Conservation (phyloP, 2,113 vertebrate species). For the Lipotes vexillifer region DNA sequence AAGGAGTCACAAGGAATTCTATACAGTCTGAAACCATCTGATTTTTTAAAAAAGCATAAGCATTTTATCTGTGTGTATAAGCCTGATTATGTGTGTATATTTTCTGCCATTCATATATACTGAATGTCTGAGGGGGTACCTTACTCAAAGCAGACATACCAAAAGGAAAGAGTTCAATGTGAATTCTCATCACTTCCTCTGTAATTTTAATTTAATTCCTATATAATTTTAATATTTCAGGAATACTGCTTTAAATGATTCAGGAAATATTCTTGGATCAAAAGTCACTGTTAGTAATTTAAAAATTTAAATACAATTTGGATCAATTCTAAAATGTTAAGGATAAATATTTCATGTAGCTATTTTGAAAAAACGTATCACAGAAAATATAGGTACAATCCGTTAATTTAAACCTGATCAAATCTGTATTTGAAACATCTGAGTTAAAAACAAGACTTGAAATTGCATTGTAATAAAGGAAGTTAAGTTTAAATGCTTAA, state of each 20-base stretch:
- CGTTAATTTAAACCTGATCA: constrained; percentile 22
- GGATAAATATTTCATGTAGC: constrained; percentile 8
- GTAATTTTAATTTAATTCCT: constrained; percentile 12
- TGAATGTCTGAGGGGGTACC: not conserved
- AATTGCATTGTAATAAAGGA: constrained; percentile 9
- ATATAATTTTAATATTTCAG: constrained; percentile 33
- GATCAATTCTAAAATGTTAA: constrained; percentile 48
- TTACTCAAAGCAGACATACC: not conserved
- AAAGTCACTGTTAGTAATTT: constrained; percentile 22
- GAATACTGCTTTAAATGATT: constrained; percentile 39
- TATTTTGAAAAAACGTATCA: constrained; percentile 17
- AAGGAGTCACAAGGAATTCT: constrained; percentile 32
- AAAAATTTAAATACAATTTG: constrained; percentile 44
- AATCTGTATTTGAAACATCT: constrained; percentile 18
- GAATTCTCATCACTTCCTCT: not conserved
- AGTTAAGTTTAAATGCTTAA: constrained; percentile 30
- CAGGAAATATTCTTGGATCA: constrained; percentile 40
- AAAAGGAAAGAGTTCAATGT: constrained; percentile 15
- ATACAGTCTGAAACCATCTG: not conserved
- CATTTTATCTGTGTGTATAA: not conserved
- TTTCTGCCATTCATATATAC: constrained; percentile 33
- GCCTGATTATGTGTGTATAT: not conserved
- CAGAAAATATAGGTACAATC: not conserved
- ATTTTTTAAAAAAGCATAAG: not conserved
- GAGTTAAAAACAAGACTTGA: constrained; percentile 30